Conservation (phyloP, 1,140 invertebrate species). For the Solen grandis region DNA sequence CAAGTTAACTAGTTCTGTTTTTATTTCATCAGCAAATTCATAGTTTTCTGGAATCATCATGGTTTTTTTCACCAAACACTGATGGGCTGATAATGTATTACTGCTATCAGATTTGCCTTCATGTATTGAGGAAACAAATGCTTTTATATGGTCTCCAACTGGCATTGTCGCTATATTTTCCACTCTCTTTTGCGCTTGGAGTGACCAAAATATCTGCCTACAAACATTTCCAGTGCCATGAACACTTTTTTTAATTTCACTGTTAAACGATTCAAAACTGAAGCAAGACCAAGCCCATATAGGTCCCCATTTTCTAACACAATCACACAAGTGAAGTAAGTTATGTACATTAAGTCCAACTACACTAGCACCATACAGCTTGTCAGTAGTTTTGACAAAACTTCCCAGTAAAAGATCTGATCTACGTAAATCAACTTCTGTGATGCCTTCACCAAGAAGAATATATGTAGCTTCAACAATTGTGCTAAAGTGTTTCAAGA, state of each 20-base stretch:
- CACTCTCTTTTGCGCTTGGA: constrained; percentile 8
- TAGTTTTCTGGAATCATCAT: not conserved
- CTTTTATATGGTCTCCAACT: too few species aligned
- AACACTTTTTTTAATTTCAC: not conserved
- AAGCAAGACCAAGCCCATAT: constrained; percentile 14
- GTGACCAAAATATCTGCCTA: constrained; percentile 3
- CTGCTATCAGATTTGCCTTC: too few species aligned
- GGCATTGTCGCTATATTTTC: not conserved
- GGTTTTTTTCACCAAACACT: not conserved
- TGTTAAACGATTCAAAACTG: constrained; percentile 1
- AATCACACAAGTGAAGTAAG: not conserved
- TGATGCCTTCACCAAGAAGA: constrained; percentile 23
- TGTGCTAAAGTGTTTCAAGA: constrained; percentile 30
- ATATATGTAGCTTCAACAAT: constrained; percentile 39
- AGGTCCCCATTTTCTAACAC: constrained; percentile 10
- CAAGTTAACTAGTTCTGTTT: not conserved
- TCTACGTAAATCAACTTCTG: not conserved
- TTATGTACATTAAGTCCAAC: constrained; percentile 35
- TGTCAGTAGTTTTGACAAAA: constrained; percentile 7
- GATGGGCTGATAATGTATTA: too few species aligned
- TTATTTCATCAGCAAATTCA: not conserved
- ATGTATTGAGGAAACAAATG: too few species aligned
- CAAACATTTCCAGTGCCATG: too few species aligned
- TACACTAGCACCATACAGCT: not conserved
- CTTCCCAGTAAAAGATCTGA: not conserved